Percentiles rank a stretch among this genome's conserved stretches.
These are phyloP conservation scores for Drosophila baimaii DNA, from an alignment of 1,140 invertebrate species.

Conservation along the genomic window DNA sequence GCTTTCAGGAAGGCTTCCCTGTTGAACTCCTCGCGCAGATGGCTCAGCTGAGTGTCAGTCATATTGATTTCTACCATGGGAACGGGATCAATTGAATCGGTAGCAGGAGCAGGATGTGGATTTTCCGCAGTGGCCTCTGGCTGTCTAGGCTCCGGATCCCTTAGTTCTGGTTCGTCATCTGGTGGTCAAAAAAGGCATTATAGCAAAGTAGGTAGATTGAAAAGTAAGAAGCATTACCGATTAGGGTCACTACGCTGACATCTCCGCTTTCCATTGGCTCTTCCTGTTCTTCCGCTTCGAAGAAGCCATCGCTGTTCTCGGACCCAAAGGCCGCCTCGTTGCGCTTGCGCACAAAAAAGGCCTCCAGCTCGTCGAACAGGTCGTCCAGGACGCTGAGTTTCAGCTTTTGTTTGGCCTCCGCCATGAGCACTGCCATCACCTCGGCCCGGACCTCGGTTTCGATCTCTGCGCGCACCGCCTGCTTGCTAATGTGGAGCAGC, in stretches of 20 bases:
- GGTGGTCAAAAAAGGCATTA: background rate
- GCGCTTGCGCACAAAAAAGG: conserved; percentile 58
- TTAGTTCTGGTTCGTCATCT: conserved; percentile 43
- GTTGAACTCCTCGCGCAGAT: conserved; percentile 50
- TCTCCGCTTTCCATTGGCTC: background rate
- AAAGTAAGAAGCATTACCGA: conserved; percentile 31
- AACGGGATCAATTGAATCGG: conserved; percentile 8
- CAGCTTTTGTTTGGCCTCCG: conserved; percentile 40
- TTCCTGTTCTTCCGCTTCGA: background rate
- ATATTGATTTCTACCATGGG: conserved; percentile 74
- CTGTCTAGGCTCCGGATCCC: background rate
- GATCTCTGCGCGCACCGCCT: conserved; percentile 61
- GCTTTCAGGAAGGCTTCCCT: conserved; percentile 20
- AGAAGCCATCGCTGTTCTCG: conserved; percentile 21
- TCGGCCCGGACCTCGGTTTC: conserved; percentile 61
- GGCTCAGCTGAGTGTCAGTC: conserved; percentile 37
- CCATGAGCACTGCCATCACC: conserved; percentile 25
- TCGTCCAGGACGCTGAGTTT: conserved; percentile 56
- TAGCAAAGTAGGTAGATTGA: background rate
- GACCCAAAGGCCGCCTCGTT: conserved; percentile 39
- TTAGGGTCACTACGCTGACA: conserved; percentile 27
- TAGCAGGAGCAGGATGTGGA: background rate
- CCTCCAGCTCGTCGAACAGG: conserved; percentile 61
- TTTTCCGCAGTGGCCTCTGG: background rate
- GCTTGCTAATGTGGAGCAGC: conserved; percentile 36